These are phyloP conservation scores for Monochamus alternatus DNA, from an alignment of 2,888 invertebrate genomes.

Conservation along the genomic window DNA sequence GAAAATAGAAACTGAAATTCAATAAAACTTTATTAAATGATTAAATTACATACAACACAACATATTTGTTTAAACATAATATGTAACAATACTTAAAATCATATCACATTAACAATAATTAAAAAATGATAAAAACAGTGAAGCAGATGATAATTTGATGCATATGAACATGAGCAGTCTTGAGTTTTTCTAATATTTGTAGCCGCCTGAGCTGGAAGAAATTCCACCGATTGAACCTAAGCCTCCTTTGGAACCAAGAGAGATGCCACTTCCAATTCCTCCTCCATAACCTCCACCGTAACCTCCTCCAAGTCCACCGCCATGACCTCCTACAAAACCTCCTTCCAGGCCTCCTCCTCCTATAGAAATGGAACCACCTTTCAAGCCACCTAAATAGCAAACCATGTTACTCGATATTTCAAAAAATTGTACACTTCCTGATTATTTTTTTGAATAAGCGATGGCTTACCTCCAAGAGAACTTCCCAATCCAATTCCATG, in stretches of 20 bases:
- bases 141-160: background rate
- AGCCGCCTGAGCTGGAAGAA: conserved; percentile 8
- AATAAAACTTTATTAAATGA: conserved; percentile 8
- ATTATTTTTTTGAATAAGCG: background rate
- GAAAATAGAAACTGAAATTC: background rate
- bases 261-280: background rate
- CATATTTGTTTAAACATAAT: background rate
- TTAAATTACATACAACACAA: background rate
- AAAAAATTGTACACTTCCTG: background rate
- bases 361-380: conserved; percentile 17
- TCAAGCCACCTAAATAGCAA: background rate
- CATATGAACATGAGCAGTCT: conserved; percentile 20
- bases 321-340: background rate
- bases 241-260: background rate
- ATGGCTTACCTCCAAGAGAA: conserved; percentile 7
- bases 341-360: conserved; percentile 10
- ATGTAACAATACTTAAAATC: conserved; percentile 9
- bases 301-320: conserved; percentile 10
- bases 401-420: background rate
- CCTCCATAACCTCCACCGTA: conserved; percentile 26
- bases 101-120: conserved; percentile 25
- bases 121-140: background rate
- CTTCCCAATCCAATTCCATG: conserved; percentile 31
- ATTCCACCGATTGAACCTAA: conserved; percentile 10
- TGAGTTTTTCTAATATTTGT: conserved; percentile 21